These are phyloP conservation scores for Orussus abietinus DNA, from an alignment of 1,140 invertebrate genomes.

Conservation along the genomic window DNA sequence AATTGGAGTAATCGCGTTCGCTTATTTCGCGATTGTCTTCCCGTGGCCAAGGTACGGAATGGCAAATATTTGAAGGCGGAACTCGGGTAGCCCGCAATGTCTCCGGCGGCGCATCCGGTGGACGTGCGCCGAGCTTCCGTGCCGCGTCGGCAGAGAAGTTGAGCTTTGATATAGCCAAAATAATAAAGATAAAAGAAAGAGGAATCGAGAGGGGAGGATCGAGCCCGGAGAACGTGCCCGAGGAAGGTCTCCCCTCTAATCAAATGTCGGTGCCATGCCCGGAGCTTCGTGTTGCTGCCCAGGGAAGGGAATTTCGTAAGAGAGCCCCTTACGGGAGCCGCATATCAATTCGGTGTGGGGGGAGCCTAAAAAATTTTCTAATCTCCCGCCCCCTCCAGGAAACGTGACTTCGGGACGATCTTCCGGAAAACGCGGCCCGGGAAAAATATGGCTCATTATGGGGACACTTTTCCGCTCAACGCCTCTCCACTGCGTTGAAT, in stretches of 20 bases:
- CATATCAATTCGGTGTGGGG: conserved; percentile 14
- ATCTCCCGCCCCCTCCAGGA: too few species aligned
- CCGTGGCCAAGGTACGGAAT: too few species aligned
- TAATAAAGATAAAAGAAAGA: conserved; percentile 13
- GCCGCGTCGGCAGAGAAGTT: not conserved
- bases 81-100: conserved; percentile 11
- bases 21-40: too few species aligned
- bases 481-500: too few species aligned
- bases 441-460: too few species aligned
- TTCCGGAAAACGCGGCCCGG: too few species aligned
- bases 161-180: not conserved
- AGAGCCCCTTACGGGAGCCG: conserved; percentile 14
- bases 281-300: conserved; percentile 4
- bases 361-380: too few species aligned
- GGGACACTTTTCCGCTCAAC: too few species aligned
- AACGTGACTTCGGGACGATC: too few species aligned
- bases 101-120: too few species aligned
- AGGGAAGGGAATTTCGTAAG: conserved; percentile 17
- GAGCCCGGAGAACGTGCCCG: conserved; percentile 9
- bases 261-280: conserved; percentile 22
- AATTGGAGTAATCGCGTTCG: too few species aligned
- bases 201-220: conserved; percentile 8
- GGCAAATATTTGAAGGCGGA: conserved; percentile 15
- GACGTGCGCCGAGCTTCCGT: too few species aligned
- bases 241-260: conserved; percentile 20